Conservation (phyloP, 2,888 invertebrate species). For the Coleophora deauratella region DNA sequence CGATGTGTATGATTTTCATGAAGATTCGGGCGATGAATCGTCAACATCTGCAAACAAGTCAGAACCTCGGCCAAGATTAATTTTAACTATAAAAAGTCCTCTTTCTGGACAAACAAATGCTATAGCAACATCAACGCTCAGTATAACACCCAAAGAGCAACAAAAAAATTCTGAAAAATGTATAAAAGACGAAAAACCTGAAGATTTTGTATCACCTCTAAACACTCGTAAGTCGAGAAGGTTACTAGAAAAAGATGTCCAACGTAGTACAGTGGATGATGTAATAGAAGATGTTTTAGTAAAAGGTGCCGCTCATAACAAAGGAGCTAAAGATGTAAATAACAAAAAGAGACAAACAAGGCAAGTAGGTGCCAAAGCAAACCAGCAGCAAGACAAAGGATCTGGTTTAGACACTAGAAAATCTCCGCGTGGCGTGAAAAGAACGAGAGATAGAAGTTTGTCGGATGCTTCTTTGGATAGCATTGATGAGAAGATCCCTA, state of each 20-base stretch:
- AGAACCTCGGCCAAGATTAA: slow-evolving; percentile 81
- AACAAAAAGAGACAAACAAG: slow-evolving; percentile 72
- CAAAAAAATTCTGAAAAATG: slow-evolving; percentile 38
- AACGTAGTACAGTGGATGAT: slow-evolving; percentile 86
- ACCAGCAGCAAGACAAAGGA: slow-evolving; percentile 33
- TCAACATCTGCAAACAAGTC: slow-evolving; percentile 50
- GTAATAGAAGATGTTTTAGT: slow-evolving; percentile 89
- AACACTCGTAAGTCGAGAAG: slow-evolving; percentile 88
- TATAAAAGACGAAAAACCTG: slow-evolving; percentile 63
- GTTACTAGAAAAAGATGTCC: slow-evolving; percentile 84
- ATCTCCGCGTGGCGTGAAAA: slow-evolving; percentile 77
- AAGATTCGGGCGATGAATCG: slow-evolving; percentile 88
- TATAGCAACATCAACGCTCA: slow-evolving; percentile 53
- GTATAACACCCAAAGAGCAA: slow-evolving; percentile 32
- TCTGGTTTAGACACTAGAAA: slow-evolving; percentile 63
- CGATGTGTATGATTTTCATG: slow-evolving; percentile 93
- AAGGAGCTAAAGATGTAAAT: slow-evolving; percentile 32
- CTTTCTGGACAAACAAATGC: slow-evolving; percentile 56
- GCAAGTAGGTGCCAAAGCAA: slow-evolving; percentile 56
- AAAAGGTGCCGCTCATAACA: slow-evolving; percentile 76
- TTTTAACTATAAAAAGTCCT: slow-evolving; percentile 87
- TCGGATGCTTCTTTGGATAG: slow-evolving; percentile 79
- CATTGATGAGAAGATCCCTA: slow-evolving; percentile 69
- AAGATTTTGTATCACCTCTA: slow-evolving; percentile 77
- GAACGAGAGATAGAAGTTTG: slow-evolving; percentile 76